Evolutionary conservation across 2,113 vertebrate species (phyloP).

Genomic region (Naja naja): DNA sequence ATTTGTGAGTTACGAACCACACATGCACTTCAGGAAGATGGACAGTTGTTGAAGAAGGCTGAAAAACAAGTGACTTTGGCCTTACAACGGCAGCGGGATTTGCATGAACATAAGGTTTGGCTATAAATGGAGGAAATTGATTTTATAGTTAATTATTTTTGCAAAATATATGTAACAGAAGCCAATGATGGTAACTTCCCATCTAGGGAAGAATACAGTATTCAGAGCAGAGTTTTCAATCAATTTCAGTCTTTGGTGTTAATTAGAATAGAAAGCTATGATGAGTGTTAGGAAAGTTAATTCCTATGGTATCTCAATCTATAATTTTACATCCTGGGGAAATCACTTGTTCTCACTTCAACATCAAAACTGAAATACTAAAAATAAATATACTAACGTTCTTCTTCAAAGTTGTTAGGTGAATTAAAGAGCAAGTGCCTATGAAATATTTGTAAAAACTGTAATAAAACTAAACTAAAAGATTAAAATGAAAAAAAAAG

Average conservation of each 20-base stretch:
- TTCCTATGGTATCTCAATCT: background rate
- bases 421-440: background rate
- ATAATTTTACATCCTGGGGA: background rate
- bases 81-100: constrained; percentile 73
- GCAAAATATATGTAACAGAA: background rate
- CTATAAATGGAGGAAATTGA: background rate
- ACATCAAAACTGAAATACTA: background rate
- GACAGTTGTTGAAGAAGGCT: constrained; percentile 70
- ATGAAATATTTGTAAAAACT: background rate
- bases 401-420: background rate
- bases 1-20: constrained; percentile 83
- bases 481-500: background rate
- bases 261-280: background rate
- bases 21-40: constrained; percentile 77
- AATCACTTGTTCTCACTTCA: background rate
- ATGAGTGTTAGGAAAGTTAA: background rate
- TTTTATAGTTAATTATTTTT: background rate
- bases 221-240: background rate
- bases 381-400: background rate
- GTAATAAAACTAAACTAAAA: background rate
- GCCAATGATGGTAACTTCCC: background rate
- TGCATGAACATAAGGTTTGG: constrained; percentile 74
- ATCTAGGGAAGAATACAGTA: background rate
- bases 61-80: constrained; percentile 71
- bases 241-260: background rate